Evolutionary conservation across 2,113 vertebrate species (phyloP).

Genomic region (Recurvirostra avosetta): DNA sequence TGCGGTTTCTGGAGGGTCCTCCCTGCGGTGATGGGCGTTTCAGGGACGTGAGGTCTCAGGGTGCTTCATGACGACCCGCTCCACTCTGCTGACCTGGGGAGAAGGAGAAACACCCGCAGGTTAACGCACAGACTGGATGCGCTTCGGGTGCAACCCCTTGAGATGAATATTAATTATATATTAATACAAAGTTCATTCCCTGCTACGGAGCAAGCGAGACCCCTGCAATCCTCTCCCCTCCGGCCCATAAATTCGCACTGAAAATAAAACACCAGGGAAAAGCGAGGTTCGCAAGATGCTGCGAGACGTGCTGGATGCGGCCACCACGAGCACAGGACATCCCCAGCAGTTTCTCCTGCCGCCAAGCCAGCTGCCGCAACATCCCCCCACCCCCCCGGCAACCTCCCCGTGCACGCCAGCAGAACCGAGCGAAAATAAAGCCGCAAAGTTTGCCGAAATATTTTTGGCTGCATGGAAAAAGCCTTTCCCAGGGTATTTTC

Average conservation of each 20-base stretch:
- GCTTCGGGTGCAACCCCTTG: accelerated
- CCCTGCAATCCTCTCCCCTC: not conserved
- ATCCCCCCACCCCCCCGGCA: not conserved
- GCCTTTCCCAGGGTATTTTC: not conserved
- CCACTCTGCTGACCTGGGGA: not conserved
- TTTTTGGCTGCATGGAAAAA: accelerated
- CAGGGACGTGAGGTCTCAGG: not conserved
- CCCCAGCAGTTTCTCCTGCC: not conserved
- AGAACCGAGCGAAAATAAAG: not conserved
- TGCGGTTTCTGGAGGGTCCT: accelerated
- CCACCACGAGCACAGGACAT: accelerated
- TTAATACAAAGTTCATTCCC: not conserved
- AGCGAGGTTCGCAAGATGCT: accelerated
- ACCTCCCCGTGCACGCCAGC: accelerated
- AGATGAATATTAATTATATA: too few relatives aligned
- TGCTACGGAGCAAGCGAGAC: accelerated
- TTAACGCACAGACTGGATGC: not conserved
- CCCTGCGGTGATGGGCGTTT: accelerated
- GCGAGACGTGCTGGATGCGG: accelerated
- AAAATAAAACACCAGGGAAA: not conserved
- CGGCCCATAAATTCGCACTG: accelerated
- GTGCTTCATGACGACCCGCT: not conserved
- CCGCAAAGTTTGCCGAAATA: not conserved
- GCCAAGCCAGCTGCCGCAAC: not conserved
- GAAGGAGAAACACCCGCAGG: not conserved